These are phyloP conservation scores for Microcebus ravelobensis DNA, from an alignment of 2,113 vertebrate species.

Conservation along the genomic window DNA sequence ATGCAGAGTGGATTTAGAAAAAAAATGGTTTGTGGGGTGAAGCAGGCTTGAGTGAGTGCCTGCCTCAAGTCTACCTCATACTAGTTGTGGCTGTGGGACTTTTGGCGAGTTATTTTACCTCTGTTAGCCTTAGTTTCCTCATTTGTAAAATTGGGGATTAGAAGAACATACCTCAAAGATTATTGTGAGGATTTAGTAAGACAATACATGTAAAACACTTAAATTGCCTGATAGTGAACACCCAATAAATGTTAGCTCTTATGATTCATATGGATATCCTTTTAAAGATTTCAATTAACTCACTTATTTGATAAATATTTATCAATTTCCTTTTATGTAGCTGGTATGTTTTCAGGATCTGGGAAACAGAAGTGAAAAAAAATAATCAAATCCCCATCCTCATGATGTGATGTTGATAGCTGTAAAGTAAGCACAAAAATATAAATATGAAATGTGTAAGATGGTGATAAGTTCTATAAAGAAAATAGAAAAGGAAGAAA, in stretches of 20 bases:
- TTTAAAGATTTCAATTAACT: not conserved
- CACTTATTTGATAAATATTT: not conserved
- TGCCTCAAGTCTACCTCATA: not conserved
- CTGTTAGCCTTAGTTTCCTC: not conserved
- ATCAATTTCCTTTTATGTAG: not conserved
- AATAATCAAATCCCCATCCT: not conserved
- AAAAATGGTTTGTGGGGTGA: not conserved
- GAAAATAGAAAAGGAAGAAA: not conserved
- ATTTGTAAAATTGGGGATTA: not conserved
- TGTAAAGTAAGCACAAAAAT: not conserved
- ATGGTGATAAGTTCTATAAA: not conserved
- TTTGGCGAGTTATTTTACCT: not conserved
- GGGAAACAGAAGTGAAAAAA: not conserved
- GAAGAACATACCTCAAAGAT: not conserved
- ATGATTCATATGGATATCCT: not conserved
- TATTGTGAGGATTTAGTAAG: not conserved
- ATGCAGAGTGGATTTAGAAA: not conserved
- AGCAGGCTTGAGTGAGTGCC: not conserved
- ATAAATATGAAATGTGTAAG: not conserved
- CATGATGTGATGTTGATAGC: not conserved
- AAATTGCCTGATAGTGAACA: not conserved
- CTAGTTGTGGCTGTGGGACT: not conserved
- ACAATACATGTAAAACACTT: not conserved
- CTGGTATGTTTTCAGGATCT: not conserved
- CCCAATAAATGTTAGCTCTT: not conserved